Percentiles rank a stretch among this genome's conserved stretches.
phyloP scores from a whole-genome alignment of 2,888 invertebrate genomes.

The Emmelina monodactyla region DNA sequence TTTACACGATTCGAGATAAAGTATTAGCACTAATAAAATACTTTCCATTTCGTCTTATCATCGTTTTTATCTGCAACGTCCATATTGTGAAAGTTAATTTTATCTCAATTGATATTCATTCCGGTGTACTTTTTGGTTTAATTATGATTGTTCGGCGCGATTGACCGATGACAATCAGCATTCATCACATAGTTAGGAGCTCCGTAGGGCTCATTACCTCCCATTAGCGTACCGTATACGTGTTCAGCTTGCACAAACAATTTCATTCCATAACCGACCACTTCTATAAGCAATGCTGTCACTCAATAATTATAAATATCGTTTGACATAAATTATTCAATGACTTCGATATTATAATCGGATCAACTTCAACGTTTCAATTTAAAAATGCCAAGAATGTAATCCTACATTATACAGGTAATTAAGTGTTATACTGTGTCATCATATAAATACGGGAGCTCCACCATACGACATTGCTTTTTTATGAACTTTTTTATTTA shows the following conservation, averaged over 20 bases:
- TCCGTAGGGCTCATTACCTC: conserved; percentile 37
- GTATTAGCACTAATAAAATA: too few species aligned
- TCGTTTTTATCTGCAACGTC: not conserved
- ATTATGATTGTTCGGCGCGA: conserved; percentile 30
- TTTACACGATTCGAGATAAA: too few species aligned
- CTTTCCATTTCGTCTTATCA: too few species aligned
- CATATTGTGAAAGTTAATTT: not conserved
- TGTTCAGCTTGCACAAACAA: too few species aligned
- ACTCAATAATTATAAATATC: conserved; percentile 20
- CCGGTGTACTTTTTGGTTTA: conserved; percentile 22
- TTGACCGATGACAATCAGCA: conserved; percentile 34
- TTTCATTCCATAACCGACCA: too few species aligned
- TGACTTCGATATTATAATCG: conserved; percentile 16
- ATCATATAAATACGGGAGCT: too few species aligned
- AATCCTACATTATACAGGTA: too few species aligned
- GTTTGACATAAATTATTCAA: conserved; percentile 29
- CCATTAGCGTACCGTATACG: conserved; percentile 39
- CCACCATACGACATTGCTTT: too few species aligned
- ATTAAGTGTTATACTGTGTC: too few species aligned
- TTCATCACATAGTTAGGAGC: conserved; percentile 29
- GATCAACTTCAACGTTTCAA: too few species aligned
- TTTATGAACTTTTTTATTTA: too few species aligned
- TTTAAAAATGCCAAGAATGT: too few species aligned
- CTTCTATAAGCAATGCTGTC: conserved; percentile 25
- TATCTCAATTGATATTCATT: conserved; percentile 4